Base-by-base conservation (phyloP, 2,797 vertebrate genomes). In the Scleropages formosus region DNA sequence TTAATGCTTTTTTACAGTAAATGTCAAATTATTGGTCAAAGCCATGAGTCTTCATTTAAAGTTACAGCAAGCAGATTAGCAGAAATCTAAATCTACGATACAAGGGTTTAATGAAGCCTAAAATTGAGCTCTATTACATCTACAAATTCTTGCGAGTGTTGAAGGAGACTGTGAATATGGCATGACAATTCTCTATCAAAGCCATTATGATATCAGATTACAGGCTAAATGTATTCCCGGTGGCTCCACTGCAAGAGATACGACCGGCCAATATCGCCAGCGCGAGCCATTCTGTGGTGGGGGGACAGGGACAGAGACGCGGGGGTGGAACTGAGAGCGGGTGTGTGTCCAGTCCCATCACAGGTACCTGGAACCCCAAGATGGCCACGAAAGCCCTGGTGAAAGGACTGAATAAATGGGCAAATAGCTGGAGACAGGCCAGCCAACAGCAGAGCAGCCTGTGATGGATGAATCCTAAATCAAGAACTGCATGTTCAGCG, bases 381-480 rank as follows among this genome's bases (percentile, higher is more conserved):
- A 58, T 70, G 61, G 44, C 44, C 56, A 67, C 65, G 39, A 20
- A 60, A 72, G 62, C 72, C 16, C 49, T 31, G 70, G 63, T 59
- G 49, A 66, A 70, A 60, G 61, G 59, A 65, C 24, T 73, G 72
- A 47, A 49, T 68, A 65, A 70, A 64, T 47, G n/a, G 56, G 7
- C 26, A 79, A 67, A 58, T 60, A 59, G 70, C 69, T 46, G 62
- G 68, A 76, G 70, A 79, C 74, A 76, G 63, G 75, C 56, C 12
- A 18, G 63, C 78, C 71, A 73, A 77, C 78, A 68, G 72, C 77
- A 72, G 49, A 72, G 44, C 46, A 67, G 64, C 68, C 62, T 65
- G 53, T 75, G 74, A 75, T 39, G 74, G 68, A 75, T 75, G 78
- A 73, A 72, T 56, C 78, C 70, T 56, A 75, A 68, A 67, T 68